Conservation (phyloP, 2,113 vertebrate species). For the Cranoglanis bouderius region DNA sequence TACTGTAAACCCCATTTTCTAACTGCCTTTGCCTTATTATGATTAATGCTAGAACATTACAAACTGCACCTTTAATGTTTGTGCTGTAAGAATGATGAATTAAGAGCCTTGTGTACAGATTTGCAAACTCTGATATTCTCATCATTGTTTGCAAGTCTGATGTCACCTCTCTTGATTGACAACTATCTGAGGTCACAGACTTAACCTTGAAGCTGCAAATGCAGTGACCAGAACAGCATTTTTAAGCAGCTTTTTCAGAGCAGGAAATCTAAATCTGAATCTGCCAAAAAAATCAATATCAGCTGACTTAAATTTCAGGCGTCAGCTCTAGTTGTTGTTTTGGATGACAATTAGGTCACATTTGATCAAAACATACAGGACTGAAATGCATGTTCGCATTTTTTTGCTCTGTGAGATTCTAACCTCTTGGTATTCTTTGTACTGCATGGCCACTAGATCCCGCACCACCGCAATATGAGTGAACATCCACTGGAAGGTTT, state of each 20-base stretch:
- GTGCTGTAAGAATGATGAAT: background rate
- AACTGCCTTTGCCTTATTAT: background rate
- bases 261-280: background rate
- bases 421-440: constrained; percentile 97
- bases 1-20: too few species aligned
- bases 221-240: background rate
- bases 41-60: background rate
- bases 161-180: background rate
- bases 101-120: background rate
- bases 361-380: background rate
- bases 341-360: background rate
- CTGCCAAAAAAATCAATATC: background rate
- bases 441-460: constrained; percentile 94
- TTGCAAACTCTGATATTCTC: background rate
- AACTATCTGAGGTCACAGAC: background rate
- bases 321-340: background rate
- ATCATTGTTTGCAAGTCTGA: background rate
- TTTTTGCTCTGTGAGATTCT: background rate
- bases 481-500: constrained; percentile 99
- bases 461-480: constrained; percentile 96
- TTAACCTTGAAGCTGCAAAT: background rate
- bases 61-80: background rate
- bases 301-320: background rate
- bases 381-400: background rate
- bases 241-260: background rate